These are phyloP conservation scores for Coptodon rendalli DNA, from an alignment of 2,113 vertebrate genomes.

Conservation along the genomic window DNA sequence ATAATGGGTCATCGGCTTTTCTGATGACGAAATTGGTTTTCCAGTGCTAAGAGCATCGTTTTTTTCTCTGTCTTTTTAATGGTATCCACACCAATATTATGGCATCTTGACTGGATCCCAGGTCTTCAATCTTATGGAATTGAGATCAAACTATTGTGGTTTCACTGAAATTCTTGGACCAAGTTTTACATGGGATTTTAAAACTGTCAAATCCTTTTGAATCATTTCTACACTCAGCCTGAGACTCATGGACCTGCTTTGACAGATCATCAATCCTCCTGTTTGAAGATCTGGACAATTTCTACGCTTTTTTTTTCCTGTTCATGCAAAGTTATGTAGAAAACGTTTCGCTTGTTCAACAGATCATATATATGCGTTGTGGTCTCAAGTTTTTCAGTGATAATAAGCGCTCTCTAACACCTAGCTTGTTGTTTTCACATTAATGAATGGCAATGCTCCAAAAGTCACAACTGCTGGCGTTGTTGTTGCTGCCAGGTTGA, in stretches of 20 bases:
- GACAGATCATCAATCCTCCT: not conserved
- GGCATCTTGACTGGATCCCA: not conserved
- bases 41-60: not conserved
- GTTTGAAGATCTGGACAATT: not conserved
- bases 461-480: not conserved
- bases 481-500: not conserved
- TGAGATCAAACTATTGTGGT: not conserved
- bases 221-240: not conserved
- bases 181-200: not conserved
- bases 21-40: not conserved
- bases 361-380: not conserved
- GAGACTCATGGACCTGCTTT: not conserved
- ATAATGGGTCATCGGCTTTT: not conserved
- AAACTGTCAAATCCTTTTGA: not conserved
- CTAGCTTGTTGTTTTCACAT: not conserved
- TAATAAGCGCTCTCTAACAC: not conserved
- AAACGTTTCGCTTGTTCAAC: not conserved
- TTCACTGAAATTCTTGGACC: not conserved
- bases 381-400: not conserved
- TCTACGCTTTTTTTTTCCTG: not conserved
- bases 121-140: not conserved
- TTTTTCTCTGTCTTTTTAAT: not conserved
- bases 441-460: not conserved
- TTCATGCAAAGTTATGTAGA: not conserved
- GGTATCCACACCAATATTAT: not conserved